phyloP scores from a whole-genome alignment of 2,797 vertebrate species.

The Chaunax sp. region DNA sequence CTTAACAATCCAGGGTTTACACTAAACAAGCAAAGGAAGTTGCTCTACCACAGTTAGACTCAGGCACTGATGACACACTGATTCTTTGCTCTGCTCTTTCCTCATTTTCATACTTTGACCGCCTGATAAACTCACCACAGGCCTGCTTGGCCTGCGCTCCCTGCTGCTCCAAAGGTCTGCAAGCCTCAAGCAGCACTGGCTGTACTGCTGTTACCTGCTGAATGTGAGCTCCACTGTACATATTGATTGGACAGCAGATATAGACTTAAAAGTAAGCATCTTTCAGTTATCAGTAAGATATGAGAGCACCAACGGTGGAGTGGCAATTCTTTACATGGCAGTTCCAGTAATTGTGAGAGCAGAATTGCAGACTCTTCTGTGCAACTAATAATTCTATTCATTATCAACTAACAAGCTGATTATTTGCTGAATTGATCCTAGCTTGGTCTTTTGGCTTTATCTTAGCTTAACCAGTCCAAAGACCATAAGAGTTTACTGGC shows the following conservation, averaged over 20 bases:
- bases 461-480: no score
- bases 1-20: conserved; percentile 17
- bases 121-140: conserved; percentile 63
- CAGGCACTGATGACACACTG: conserved; percentile 22
- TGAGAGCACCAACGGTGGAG: neutral
- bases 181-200: conserved; percentile 21
- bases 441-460: no score
- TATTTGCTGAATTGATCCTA: neutral
- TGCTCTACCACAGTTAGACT: conserved; percentile 26
- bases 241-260: conserved; percentile 26
- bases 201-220: conserved; percentile 5
- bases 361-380: no score
- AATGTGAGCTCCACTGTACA: conserved; percentile 17
- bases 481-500: no score
- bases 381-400: no score
- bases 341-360: no score
- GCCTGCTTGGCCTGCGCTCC: conserved; percentile 5
- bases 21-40: conserved; percentile 1
- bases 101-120: conserved; percentile 60
- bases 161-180: conserved; percentile 72
- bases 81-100: conserved; percentile 1
- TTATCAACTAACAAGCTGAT: neutral
- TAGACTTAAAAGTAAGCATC: conserved; percentile 26
- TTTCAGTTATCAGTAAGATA: conserved; percentile 20
- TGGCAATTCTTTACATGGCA: no score